Percentiles rank a stretch among this genome's conserved stretches.
phyloP scores from a whole-genome alignment of 37 sponge, comb jelly and placozoan species.

The Cladorhizidae sp. region DNA sequence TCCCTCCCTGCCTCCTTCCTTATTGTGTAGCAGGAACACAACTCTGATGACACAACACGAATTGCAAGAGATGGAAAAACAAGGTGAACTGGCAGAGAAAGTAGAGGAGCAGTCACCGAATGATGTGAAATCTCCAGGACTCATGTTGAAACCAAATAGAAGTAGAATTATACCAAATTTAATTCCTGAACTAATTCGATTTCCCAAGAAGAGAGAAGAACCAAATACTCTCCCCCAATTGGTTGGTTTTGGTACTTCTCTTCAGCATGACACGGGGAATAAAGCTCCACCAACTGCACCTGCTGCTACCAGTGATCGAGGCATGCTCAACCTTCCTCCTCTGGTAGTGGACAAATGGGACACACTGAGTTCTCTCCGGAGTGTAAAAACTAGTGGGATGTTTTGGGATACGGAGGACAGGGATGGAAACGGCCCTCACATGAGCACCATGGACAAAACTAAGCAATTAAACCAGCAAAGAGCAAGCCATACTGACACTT shows the following conservation, averaged over 20 bases:
- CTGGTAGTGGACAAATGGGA: constrained; percentile 22
- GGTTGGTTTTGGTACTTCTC: not conserved
- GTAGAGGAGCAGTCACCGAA: not conserved
- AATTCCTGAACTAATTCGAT: constrained; percentile 27
- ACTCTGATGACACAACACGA: constrained; percentile 4
- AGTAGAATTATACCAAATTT: constrained; percentile 4
- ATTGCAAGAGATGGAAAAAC: not conserved
- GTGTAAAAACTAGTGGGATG: constrained; percentile 45
- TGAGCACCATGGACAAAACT: constrained; percentile 20
- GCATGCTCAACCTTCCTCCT: constrained; percentile 67
- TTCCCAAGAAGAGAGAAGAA: constrained; percentile 5
- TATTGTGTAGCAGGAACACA: constrained; percentile 18
- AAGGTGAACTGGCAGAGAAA: not conserved
- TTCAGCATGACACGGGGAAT: not conserved
- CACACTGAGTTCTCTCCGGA: constrained; percentile 1
- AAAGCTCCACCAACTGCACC: not conserved
- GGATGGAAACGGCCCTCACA: constrained; percentile 5
- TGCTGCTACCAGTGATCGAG: constrained; percentile 3
- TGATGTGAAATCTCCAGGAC: not conserved
- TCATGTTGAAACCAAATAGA: constrained; percentile 10
- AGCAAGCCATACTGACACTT: constrained; percentile 24
- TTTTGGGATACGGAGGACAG: constrained; percentile 52
- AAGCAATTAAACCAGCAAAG: not conserved
- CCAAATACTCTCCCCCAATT: constrained; percentile 23
- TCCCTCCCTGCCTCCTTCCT: constrained; percentile 36